Base-by-base conservation (phyloP, 2,113 vertebrate genomes). In the Oxyura jamaicensis region DNA sequence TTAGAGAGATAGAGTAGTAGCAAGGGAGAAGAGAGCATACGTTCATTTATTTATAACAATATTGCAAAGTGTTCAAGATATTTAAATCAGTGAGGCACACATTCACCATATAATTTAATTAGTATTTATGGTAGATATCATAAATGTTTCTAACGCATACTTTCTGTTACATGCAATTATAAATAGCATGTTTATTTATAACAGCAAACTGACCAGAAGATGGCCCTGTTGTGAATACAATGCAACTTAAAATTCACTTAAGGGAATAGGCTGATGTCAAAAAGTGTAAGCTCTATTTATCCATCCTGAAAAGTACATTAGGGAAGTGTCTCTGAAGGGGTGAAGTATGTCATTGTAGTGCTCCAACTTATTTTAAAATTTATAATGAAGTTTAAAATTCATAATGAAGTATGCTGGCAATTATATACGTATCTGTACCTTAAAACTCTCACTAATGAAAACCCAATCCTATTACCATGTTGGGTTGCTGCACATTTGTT, bases 41-140 rank as follows among this genome's bases (percentile, higher is more conserved):
- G 91, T 96, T 94, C 81, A 93, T 96, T 97, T 97, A 97, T 97
- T 98, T 97, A 94, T 96, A 97, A 97, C 55, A 97, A 91, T 95
- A 90, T 67, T 95, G 74, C 17, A 17, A 91, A 96, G n/a, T 46
- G 87, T 93, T 95, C 81, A 90, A 81, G 62, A 31, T 91, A 91
- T 94, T 97, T 95, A 97, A 97, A 95, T 93, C 94, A 94, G 91
- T 81, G 71, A 96, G 76, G 86, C 85, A 91, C 72, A 39, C 90
- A 96, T 93, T 95, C 88, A 93, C 87, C 21, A 67, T 95, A 88
- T 95, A 97, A 97, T 96, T 97, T 97, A 97, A 97, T 98, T 97
- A 97, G 20, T 56, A 77, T 50, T 96, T 96, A 88, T 73, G 72
- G 95, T 90, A 93, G 78, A 81, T 80, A 94, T 46, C 28, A 29